Percentiles rank a stretch among this genome's conserved stretches.
Conservation (phyloP, 37 sponge, comb jelly and placozoan genomes). For the Bolinopsis microptera region DNA sequence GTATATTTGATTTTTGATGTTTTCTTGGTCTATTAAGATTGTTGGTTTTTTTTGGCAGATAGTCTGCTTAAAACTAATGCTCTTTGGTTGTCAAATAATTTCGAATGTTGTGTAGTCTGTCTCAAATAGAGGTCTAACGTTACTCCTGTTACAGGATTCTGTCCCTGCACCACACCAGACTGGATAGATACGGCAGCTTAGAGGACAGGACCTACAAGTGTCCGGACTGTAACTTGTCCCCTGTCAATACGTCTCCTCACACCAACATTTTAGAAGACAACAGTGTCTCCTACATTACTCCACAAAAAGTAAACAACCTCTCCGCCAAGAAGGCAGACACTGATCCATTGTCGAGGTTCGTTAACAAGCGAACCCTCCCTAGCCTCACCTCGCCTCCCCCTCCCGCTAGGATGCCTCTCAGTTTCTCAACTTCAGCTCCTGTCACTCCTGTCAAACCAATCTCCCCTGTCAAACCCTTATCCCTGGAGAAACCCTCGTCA, state of each 20-base stretch:
- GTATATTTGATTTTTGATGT: neutral
- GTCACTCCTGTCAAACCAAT: neutral
- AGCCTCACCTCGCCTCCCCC: neutral
- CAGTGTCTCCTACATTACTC: neutral
- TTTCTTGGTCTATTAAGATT: neutral
- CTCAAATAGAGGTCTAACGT: neutral
- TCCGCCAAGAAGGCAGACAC: neutral
- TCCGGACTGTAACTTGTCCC: neutral
- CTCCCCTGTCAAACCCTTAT: neutral
- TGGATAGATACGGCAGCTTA: conserved; percentile 14
- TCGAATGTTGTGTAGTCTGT: too few species aligned
- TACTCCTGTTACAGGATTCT: conserved; percentile 6
- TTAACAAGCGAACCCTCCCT: neutral
- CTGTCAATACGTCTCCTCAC: neutral
- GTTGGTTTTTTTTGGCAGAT: neutral
- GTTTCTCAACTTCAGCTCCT: neutral
- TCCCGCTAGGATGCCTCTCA: neutral
- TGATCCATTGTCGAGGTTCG: neutral
- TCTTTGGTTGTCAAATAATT: too few species aligned
- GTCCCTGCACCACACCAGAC: conserved; percentile 27
- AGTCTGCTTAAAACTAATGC: too few species aligned
- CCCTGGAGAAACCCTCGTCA: neutral
- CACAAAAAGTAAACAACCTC: neutral
- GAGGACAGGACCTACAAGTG: neutral
- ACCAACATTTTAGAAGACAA: neutral